Evolutionary conservation across 1,140 invertebrate genomes (phyloP), one percentile per base, ranked within the genome.

Genomic region (Camponotus floridanus): DNA sequence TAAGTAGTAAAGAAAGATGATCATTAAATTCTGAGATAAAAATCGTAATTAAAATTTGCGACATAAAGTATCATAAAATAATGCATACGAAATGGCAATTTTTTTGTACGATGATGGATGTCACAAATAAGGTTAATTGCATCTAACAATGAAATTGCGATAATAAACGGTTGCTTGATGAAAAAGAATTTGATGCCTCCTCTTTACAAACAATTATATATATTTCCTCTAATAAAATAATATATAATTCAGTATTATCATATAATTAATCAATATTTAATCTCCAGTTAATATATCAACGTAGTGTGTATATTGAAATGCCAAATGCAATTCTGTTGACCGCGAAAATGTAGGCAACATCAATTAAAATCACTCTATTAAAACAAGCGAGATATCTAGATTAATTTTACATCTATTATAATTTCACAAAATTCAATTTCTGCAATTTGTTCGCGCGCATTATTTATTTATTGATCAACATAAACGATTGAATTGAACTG

Each of bases 241-340:
- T 7, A 64, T 64, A 42, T 45, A 79, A 79, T 79, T 79, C n/a
- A n/a, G 7, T 79, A 79, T 79, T 79, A 80, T 70, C 33, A 68
- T 80, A 68, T 80, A 80, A 80, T 70, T 70, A 31, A 80, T 21
- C n/a, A 7, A 33, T 70, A 55, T 80, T 80, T 68, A 80, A 79
- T 45, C 42, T 3, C 4, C 42, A 42, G 42, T 78, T 48, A 36
- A 76, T 62, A 26, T 31, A 64, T 65, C 15, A 7, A 18, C 26
- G 48, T 2, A 45, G 3, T 7, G 4, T 31, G 3, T 62, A 11
- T 33, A 62, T 51, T 15, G 15, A 51, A 51, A 26, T 31, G 9
- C 3, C 15, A 11, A 39, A 21, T 36, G 33, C 13, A 79, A 39
- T 55, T 67, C 42, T 31, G 4, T 11, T 42, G 6, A 45, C 36